A percentile compares a stretch with the other conserved stretches of the same genome.
phyloP scores from a whole-genome alignment of 2,113 vertebrate species.

The Enhydra lutris region DNA sequence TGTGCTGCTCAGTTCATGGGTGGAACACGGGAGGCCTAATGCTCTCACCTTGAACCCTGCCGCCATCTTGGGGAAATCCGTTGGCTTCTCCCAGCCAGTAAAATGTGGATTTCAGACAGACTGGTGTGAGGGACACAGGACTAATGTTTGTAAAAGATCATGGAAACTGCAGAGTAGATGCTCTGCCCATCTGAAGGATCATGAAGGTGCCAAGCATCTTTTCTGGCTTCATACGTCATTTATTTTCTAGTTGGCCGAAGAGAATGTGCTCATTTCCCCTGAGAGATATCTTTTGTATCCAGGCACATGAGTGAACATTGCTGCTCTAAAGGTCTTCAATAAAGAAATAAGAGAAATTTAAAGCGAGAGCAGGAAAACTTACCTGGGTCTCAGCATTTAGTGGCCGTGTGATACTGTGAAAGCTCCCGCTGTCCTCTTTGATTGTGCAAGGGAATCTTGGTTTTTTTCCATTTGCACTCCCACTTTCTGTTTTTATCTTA shows the following conservation, averaged over 20 bases:
- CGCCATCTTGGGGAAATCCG: neutral
- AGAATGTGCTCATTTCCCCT: neutral
- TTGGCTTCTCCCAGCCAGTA: neutral
- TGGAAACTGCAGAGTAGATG: neutral
- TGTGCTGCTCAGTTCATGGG: neutral
- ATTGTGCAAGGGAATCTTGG: neutral
- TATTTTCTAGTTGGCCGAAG: neutral
- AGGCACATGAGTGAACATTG: neutral
- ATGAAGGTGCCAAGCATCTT: neutral
- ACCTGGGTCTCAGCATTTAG: neutral
- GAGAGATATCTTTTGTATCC: neutral
- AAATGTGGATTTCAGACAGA: neutral
- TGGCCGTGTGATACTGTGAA: neutral
- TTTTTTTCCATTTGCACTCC: neutral
- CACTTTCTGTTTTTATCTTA: neutral
- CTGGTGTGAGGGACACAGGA: neutral
- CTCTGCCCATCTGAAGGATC: neutral
- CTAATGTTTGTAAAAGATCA: neutral
- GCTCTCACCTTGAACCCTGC: neutral
- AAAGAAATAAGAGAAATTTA: neutral
- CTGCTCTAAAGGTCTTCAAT: neutral
- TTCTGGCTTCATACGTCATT: neutral
- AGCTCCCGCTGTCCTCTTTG: rapidly evolving
- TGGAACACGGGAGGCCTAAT: neutral
- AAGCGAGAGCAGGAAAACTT: neutral